These are phyloP conservation scores for Verasper variegatus DNA, from an alignment of 2,113 vertebrate species.

Conservation along the genomic window DNA sequence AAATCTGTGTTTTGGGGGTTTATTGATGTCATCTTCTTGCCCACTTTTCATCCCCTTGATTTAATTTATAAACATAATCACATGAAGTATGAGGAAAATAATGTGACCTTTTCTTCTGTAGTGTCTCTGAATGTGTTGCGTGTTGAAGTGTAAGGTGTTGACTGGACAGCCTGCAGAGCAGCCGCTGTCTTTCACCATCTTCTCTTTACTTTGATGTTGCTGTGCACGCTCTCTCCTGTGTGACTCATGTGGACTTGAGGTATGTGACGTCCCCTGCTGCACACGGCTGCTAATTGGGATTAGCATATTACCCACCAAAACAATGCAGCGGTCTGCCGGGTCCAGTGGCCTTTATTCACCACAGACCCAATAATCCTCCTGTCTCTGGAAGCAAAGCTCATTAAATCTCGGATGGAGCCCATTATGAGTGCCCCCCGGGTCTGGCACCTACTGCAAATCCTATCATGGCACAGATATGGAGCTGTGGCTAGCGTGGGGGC, in stretches of 20 bases:
- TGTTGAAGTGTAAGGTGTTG: not conserved
- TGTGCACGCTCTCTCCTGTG: constrained; percentile 6
- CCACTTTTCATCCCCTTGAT: no score
- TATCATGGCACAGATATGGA: constrained; percentile 67
- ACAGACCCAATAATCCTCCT: constrained; percentile 72
- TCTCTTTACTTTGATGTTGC: constrained; percentile 15
- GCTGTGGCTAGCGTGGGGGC: constrained; percentile 64
- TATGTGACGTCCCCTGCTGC: constrained; percentile 63
- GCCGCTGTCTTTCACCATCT: constrained; percentile 1
- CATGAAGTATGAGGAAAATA: not conserved
- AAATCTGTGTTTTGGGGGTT: no score
- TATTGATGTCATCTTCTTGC: no score
- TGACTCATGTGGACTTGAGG: constrained; percentile 58
- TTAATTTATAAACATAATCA: not conserved
- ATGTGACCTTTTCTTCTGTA: not conserved
- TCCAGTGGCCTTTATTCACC: constrained; percentile 61
- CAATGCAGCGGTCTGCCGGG: constrained; percentile 53
- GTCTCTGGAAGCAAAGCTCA: constrained; percentile 80
- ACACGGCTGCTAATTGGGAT: constrained; percentile 72
- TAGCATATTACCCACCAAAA: constrained; percentile 67
- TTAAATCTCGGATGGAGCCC: constrained; percentile 77
- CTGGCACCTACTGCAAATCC: constrained; percentile 78
- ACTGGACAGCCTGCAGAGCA: constrained; percentile 14
- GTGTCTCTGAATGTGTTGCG: not conserved
- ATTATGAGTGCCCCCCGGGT: constrained; percentile 65